Conservation (phyloP, 2,888 invertebrate species). For the Leptopilina syphax region DNA sequence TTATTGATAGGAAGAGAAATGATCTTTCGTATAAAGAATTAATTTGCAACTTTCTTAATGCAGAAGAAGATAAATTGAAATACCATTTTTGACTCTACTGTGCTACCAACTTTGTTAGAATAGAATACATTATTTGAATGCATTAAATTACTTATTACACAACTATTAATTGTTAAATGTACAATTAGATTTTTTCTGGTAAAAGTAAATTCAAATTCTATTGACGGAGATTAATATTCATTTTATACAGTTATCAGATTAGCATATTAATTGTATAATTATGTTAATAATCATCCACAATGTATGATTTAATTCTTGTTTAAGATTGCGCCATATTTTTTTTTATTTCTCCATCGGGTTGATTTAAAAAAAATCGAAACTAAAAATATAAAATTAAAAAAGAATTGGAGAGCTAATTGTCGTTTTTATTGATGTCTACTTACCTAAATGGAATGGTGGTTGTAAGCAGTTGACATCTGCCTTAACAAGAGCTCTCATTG, state of each 20-base stretch:
- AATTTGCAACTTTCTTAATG: no score
- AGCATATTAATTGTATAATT: constrained; percentile 8
- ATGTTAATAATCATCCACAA: not conserved
- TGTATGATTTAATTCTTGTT: not conserved
- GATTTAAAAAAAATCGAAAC: not conserved
- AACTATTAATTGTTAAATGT: no score
- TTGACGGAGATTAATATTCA: not conserved
- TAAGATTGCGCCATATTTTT: not conserved
- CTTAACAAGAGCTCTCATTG: constrained; percentile 74
- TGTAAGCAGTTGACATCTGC: constrained; percentile 73
- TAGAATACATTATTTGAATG: no score
- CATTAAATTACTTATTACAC: no score
- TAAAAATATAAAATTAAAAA: not conserved
- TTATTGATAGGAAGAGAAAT: not conserved
- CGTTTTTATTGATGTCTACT: not conserved
- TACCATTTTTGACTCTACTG: no score
- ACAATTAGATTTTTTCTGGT: no score
- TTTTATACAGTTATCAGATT: not conserved
- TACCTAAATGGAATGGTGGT: constrained; percentile 75
- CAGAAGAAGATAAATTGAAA: no score
- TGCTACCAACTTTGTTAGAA: no score
- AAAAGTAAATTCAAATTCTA: not conserved
- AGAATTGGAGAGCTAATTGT: not conserved
- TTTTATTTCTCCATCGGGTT: not conserved
- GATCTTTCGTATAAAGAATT: no score